Conservation (phyloP, 92 coral and sea anemone species). For the Palythoa caribaeorum region DNA sequence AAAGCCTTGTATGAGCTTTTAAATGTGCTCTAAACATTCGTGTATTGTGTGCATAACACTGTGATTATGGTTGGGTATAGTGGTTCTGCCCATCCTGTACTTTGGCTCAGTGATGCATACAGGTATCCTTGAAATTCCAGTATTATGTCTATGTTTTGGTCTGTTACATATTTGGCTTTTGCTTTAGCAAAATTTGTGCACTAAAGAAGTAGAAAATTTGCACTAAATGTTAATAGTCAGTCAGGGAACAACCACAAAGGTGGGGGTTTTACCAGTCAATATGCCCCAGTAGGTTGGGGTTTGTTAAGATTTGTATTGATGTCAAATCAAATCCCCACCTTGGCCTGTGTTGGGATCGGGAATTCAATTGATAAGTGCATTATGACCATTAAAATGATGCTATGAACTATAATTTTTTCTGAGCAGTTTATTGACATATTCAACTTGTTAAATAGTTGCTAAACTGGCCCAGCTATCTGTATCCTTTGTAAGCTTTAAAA, state of each 20-base stretch:
- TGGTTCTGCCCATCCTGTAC: slow-evolving; percentile 49
- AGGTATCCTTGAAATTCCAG: slow-evolving; percentile 34
- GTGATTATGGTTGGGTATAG: slow-evolving; percentile 27
- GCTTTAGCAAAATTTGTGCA: slow-evolving; percentile 35
- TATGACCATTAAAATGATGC: slow-evolving; percentile 19
- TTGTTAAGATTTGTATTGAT: slow-evolving; percentile 39
- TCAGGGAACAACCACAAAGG: slow-evolving; percentile 16
- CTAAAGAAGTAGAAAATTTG: slow-evolving; percentile 37
- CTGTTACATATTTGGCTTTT: slow-evolving; percentile 47
- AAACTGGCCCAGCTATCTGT: background rate
- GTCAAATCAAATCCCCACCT: slow-evolving; percentile 52
- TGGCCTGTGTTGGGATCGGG: slow-evolving; percentile 30
- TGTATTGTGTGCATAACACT: too few species aligned
- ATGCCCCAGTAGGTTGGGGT: slow-evolving; percentile 49
- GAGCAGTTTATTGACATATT: slow-evolving; percentile 31
- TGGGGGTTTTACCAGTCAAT: slow-evolving; percentile 34
- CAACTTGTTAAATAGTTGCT: slow-evolving; percentile 18
- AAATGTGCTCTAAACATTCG: too few species aligned
- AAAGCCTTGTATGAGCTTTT: too few species aligned
- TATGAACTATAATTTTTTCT: slow-evolving; percentile 6
- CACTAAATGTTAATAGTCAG: slow-evolving; percentile 42
- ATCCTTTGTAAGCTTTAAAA: slow-evolving; percentile 13
- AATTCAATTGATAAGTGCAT: slow-evolving; percentile 5
- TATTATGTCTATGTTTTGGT: slow-evolving; percentile 34
- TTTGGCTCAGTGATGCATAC: slow-evolving; percentile 39